phyloP scores from a whole-genome alignment of 2,113 vertebrate species.

The Myrmophylax atrothorax region DNA sequence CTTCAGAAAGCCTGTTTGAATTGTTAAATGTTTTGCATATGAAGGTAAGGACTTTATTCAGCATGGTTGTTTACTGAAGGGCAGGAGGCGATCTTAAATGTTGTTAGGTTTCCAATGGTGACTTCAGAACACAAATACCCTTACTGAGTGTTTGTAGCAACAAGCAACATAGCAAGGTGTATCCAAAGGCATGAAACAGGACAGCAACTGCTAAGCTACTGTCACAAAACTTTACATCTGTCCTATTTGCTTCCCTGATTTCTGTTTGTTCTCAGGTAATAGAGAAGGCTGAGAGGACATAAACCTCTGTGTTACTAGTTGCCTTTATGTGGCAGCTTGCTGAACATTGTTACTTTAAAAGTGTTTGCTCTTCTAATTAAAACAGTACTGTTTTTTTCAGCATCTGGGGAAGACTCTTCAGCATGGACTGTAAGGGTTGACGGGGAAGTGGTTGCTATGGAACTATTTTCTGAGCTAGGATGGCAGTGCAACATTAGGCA shows the following conservation, averaged over 20 bases:
- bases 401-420: background rate
- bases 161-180: background rate
- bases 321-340: background rate
- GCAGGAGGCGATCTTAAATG: background rate
- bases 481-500: background rate
- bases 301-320: background rate
- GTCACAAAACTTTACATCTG: background rate
- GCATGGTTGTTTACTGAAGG: background rate
- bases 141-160: background rate
- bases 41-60: background rate
- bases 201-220: background rate
- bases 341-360: background rate
- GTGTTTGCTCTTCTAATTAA: background rate
- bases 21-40: background rate
- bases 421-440: background rate
- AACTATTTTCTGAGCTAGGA: slow-evolving; percentile 8
- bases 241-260: background rate
- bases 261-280: background rate
- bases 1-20: background rate
- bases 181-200: background rate
- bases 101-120: background rate
- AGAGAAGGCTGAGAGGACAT: background rate
- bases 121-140: background rate
- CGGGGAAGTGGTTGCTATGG: slow-evolving; percentile 49
- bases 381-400: background rate